Evolutionary conservation across 1,140 invertebrate species (phyloP).

Genomic region (Trichomalopsis sarcophagae): DNA sequence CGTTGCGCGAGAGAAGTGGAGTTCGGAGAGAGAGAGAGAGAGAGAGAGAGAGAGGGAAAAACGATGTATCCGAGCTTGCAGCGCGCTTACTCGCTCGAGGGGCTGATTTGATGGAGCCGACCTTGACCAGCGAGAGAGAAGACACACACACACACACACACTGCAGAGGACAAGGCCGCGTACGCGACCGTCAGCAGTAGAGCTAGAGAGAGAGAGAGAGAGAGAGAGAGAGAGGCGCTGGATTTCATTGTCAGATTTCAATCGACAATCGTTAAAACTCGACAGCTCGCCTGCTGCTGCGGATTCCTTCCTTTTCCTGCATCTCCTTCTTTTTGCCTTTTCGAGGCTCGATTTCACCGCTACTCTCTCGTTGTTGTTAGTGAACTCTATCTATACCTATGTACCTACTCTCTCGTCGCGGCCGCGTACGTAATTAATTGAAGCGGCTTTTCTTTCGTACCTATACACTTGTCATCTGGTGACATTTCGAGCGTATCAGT

Average conservation of each 20-base stretch:
- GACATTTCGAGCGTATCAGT: neutral
- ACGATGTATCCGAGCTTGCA: neutral
- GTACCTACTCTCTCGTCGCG: no score
- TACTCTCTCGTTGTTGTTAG: no score
- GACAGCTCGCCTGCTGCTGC: neutral
- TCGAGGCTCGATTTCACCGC: no score
- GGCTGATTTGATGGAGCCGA: constrained; percentile 39
- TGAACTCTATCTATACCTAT: no score
- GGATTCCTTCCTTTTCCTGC: neutral
- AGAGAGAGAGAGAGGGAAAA: neutral
- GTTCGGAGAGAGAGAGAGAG: neutral
- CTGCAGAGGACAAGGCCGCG: constrained; percentile 32
- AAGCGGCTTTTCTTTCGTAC: neutral
- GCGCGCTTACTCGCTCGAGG: neutral
- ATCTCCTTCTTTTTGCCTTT: no score
- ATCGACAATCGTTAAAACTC: constrained; percentile 33
- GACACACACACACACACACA: no score
- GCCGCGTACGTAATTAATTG: no score
- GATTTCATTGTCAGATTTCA: constrained; percentile 41
- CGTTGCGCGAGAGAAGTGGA: neutral
- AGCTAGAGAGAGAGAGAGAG: neutral
- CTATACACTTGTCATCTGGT: no score
- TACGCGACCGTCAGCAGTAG: neutral
- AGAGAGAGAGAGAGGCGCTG: neutral
- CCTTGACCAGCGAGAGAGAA: constrained; percentile 42